Conservation (phyloP, 2,113 vertebrate genomes). For the Rhynchopsitta pachyrhyncha region DNA sequence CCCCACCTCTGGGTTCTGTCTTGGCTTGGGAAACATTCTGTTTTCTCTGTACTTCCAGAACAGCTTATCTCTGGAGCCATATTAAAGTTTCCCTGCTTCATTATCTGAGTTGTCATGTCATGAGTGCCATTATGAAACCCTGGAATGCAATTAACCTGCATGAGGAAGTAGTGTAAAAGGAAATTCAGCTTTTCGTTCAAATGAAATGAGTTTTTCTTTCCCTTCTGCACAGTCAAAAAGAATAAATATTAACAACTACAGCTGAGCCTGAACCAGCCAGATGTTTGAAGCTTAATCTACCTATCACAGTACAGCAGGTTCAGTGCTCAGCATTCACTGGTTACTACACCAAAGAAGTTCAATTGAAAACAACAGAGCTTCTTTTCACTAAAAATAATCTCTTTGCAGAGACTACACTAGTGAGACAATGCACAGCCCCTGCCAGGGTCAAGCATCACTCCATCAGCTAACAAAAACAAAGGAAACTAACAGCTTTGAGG, state of each 20-base stretch:
- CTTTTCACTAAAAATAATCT: constrained; percentile 8
- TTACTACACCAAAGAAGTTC: neutral
- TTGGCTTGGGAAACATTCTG: neutral
- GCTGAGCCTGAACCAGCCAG: neutral
- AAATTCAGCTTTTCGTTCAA: neutral
- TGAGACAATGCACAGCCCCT: neutral
- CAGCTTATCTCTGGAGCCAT: neutral
- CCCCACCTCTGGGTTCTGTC: neutral
- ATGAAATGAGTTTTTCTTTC: neutral
- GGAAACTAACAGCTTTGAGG: neutral
- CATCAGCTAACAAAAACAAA: neutral
- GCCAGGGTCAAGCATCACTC: neutral
- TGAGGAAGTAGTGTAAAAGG: neutral
- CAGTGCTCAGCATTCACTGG: neutral
- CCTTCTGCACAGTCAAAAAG: neutral
- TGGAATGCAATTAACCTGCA: neutral
- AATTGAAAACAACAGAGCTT: neutral
- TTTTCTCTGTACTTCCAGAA: neutral
- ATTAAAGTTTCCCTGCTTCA: neutral
- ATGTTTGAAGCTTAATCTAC: neutral
- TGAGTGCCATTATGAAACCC: neutral
- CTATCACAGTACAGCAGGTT: neutral
- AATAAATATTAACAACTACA: neutral
- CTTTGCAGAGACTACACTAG: neutral
- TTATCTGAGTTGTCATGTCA: neutral